Evolutionary conservation across 1,140 invertebrate species (phyloP), one percentile per base, ranked within the genome.

Genomic region (Megalonaias nervosa): DNA sequence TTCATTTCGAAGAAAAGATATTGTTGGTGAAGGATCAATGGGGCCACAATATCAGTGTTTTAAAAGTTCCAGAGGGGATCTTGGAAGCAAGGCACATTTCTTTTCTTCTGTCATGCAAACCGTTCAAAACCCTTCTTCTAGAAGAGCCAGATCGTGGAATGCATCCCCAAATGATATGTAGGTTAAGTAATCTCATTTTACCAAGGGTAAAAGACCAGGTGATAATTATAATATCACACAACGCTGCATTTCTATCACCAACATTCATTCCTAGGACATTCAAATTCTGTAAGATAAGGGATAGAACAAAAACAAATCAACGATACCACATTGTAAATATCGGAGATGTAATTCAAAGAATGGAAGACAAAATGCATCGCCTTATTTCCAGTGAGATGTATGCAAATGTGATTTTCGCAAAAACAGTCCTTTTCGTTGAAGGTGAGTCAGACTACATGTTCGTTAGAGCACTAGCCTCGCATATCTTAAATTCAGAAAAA

Each of bases 101-200:
- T 14, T 56, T 79, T 26, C 38, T 75, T 38, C 56, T 79, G n/a
- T 26, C 77, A 21, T 68, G 71, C 48, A 75, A 31, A 61, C 55
- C 74, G 38, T 62, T 67, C 38, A 26, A 66, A n/a, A 71, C 77
- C 19, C 3, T 79, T 15, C 48, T 31, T 55, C 61, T 71, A 15
- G 77, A 79, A 26, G 77, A 79, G 23, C 67, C 73, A 11, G 77
- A 79, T 57, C 26, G 68, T 61, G 72, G 72, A 14, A 79, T 79
- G 77, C 77, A 79, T 57, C 67, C 73, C 0, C 68, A 74, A 65
- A 75, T 75, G 72, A 61, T 79, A 66, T 56, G 75, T 19, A 74
- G 67, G 57, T 21, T 79, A n/a, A 55, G 68, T 4, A 26, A 26
- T 26, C 26, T 26, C 26, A 26, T 26, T 26, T 26, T 26, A 26